Conservation (phyloP, 2,888 invertebrate genomes). For the Leptopilina syphax region DNA sequence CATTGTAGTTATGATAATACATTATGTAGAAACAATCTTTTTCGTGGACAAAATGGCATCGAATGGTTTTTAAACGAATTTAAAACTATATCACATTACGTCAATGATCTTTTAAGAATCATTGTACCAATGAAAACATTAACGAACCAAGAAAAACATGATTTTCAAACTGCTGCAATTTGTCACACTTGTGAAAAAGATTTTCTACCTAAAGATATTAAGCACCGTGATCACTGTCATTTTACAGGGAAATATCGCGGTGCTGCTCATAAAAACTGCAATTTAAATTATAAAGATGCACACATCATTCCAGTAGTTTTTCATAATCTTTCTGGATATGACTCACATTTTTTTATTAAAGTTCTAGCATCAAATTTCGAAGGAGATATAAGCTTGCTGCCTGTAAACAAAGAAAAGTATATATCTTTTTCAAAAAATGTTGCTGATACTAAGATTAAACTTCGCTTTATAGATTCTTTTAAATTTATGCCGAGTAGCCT, state of each 20-base stretch:
- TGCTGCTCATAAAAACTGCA: constrained; percentile 57
- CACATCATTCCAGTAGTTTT: constrained; percentile 64
- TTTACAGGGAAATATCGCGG: constrained; percentile 45
- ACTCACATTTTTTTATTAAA: constrained; percentile 59
- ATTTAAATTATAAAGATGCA: constrained; percentile 62
- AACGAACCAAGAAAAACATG: not conserved
- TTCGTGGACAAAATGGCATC: not conserved
- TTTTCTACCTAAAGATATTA: constrained; percentile 6
- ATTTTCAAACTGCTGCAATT: not conserved
- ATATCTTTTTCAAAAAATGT: constrained; percentile 49
- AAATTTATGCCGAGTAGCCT: not conserved
- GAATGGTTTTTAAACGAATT: not conserved
- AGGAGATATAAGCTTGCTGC: constrained; percentile 58
- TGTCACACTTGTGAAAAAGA: constrained; percentile 45
- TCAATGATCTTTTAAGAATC: not conserved
- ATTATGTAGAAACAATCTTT: not conserved
- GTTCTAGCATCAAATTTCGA: constrained; percentile 48
- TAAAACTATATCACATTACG: not conserved
- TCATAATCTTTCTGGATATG: constrained; percentile 63
- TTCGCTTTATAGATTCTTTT: constrained; percentile 40
- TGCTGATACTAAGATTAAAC: constrained; percentile 9
- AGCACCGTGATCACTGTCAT: constrained; percentile 45
- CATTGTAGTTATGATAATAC: constrained; percentile 13
- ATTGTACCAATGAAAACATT: constrained; percentile 16
- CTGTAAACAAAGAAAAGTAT: constrained; percentile 66